phyloP scores from a whole-genome alignment of 2,797 vertebrate genomes.

The Lagocephalus sceleratus region DNA sequence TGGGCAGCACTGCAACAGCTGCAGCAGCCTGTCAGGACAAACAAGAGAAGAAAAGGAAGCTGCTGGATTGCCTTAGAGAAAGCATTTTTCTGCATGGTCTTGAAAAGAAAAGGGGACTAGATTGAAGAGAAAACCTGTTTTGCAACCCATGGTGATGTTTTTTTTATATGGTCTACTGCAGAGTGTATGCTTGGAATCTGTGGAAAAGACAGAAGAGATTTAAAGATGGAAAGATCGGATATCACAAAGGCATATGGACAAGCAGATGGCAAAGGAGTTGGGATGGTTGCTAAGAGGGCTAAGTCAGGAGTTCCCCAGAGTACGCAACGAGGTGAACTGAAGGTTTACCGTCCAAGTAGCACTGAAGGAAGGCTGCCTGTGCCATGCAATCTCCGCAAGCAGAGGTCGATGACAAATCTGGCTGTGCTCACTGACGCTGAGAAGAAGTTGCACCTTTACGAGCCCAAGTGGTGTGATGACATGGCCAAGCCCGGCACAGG shows the following conservation, averaged over 20 bases:
- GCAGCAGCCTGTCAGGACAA: conserved; percentile 73
- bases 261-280: conserved; percentile 74
- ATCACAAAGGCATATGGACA: conserved; percentile 74
- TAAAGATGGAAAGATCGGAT: conserved; percentile 79
- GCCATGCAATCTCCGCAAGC: conserved; percentile 88
- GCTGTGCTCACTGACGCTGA: conserved; percentile 94
- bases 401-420: conserved; percentile 95
- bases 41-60: conserved; percentile 47
- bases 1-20: conserved; percentile 77
- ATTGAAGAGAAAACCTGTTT: conserved; percentile 43
- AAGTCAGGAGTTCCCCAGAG: conserved; percentile 80
- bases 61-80: conserved; percentile 49
- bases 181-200: conserved; percentile 83
- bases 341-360: conserved; percentile 80
- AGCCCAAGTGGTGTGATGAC: conserved; percentile 95
- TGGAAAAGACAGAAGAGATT: conserved; percentile 79
- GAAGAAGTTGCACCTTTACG: conserved; percentile 95
- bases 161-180: conserved; percentile 80
- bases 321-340: conserved; percentile 76
- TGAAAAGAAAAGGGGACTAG: conserved; percentile 40
- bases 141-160: conserved; percentile 63
- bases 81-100: conserved; percentile 45
- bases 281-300: conserved; percentile 83
- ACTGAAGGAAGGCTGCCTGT: conserved; percentile 81
- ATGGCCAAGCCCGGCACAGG: conserved; percentile 83